These are phyloP conservation scores for Catagonus wagneri DNA, from an alignment of 2,113 vertebrate species.

Conservation along the genomic window DNA sequence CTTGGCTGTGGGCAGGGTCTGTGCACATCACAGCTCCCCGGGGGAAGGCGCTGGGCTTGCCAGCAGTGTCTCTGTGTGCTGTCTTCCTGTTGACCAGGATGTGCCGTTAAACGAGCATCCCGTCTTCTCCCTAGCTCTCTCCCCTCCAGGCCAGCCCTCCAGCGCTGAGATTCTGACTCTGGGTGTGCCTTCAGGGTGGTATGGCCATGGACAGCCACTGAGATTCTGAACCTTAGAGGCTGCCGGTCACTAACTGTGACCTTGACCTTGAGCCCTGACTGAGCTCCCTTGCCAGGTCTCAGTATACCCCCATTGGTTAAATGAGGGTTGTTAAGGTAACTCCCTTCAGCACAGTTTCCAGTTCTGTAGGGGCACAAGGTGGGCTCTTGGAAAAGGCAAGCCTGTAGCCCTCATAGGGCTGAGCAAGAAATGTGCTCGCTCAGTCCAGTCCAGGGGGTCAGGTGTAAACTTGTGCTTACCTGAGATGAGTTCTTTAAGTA, in stretches of 20 bases:
- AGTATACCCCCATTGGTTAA: background rate
- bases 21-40: background rate
- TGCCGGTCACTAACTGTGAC: background rate
- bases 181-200: too few species aligned
- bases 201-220: too few species aligned
- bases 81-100: slow-evolving; percentile 14
- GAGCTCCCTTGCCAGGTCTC: background rate
- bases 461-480: background rate
- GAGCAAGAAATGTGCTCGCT: background rate
- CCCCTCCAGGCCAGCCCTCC: background rate
- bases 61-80: slow-evolving; percentile 33
- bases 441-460: background rate
- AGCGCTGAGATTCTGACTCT: too few species aligned
- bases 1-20: slow-evolving; percentile 35
- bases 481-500: background rate
- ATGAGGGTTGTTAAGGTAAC: background rate
- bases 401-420: background rate
- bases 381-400: background rate
- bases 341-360: background rate
- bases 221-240: background rate
- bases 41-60: background rate
- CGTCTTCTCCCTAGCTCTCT: background rate
- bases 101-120: background rate
- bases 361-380: background rate
- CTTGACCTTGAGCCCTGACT: background rate